phyloP scores from a whole-genome alignment of 2,113 vertebrate genomes.

The Calidris pygmaea region DNA sequence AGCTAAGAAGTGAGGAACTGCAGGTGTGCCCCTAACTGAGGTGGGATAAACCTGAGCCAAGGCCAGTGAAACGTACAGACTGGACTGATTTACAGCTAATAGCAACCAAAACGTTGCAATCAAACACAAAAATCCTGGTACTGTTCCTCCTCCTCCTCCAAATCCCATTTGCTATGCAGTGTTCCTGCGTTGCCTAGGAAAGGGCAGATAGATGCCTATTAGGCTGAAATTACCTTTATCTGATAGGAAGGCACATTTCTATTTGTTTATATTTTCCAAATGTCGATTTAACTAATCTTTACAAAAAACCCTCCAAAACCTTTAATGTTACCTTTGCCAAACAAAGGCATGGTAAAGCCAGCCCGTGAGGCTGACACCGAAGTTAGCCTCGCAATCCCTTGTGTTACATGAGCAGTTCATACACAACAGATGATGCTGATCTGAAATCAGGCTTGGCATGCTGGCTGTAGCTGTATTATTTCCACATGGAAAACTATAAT shows the following conservation, averaged over 20 bases:
- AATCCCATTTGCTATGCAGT: not conserved
- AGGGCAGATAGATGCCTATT: not conserved
- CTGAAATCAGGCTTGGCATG: not conserved
- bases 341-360: not conserved
- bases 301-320: not conserved
- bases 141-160: not conserved
- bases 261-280: not conserved
- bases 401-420: not conserved
- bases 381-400: not conserved
- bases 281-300: not conserved
- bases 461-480: conserved; percentile 7
- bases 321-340: not conserved
- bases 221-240: not conserved
- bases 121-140: not conserved
- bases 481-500: conserved; percentile 16
- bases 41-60: not conserved
- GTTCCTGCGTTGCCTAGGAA: not conserved
- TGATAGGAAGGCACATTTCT: not conserved
- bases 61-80: not conserved
- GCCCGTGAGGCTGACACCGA: not conserved
- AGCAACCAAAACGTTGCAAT: not conserved
- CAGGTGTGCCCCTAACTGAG: not conserved
- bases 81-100: not conserved
- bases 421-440: not conserved
- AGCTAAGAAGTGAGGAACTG: not conserved